Conservation (phyloP, 1,140 invertebrate genomes). For the Mya arenaria region DNA sequence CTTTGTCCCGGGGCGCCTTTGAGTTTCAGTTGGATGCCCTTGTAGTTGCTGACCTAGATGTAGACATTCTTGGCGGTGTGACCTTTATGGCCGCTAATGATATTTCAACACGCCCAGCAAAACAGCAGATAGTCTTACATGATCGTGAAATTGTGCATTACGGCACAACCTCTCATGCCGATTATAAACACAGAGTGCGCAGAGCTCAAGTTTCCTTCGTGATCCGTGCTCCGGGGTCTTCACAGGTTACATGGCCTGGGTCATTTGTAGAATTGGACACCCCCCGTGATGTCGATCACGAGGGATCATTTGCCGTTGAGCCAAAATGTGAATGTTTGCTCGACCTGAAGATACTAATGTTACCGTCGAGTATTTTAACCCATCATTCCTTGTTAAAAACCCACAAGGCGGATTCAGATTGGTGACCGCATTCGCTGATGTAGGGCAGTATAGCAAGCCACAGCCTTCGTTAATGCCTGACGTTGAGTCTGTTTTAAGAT, state of each 20-base stretch:
- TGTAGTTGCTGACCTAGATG: conserved; percentile 48
- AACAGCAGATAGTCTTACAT: neutral
- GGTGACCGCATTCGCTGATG: conserved; percentile 46
- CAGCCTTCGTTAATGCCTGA: conserved; percentile 56
- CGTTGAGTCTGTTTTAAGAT: conserved; percentile 54
- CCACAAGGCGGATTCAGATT: conserved; percentile 30
- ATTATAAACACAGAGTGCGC: neutral
- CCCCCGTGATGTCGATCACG: conserved; percentile 8
- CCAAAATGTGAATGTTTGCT: conserved; percentile 11
- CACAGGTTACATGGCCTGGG: conserved; percentile 54
- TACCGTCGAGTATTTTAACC: neutral
- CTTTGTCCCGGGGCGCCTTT: neutral
- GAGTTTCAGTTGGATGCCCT: conserved; percentile 31
- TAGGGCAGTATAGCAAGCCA: conserved; percentile 59
- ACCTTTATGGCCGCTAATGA: conserved; percentile 35
- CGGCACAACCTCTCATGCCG: neutral
- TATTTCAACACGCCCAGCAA: conserved; percentile 6
- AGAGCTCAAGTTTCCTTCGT: neutral
- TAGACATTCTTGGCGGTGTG: conserved; percentile 40
- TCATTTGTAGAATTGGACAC: conserved; percentile 39
- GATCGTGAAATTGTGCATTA: neutral
- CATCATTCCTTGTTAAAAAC: neutral
- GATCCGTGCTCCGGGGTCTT: no score
- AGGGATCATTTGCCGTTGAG: conserved; percentile 31
- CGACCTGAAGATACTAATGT: conserved; percentile 16